phyloP scores from a whole-genome alignment of 2,113 vertebrate genomes.

The Ginglymostoma cirratum region DNA sequence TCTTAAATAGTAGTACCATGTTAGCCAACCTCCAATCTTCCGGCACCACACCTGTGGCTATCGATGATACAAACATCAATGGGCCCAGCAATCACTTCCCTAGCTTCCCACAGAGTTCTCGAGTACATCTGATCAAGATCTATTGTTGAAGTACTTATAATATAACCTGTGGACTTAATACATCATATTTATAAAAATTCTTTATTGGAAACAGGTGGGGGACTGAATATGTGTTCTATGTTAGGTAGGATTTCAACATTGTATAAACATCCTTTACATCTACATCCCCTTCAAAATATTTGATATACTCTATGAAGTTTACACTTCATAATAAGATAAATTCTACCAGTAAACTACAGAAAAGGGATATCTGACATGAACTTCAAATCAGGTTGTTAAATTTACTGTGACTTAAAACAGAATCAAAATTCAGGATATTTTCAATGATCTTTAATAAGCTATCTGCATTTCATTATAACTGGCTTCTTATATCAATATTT shows the following conservation, averaged over 20 bases:
- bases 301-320: not conserved
- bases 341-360: not conserved
- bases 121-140: too few relatives aligned
- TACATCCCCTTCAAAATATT: not conserved
- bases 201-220: not conserved
- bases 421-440: not conserved
- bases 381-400: not conserved
- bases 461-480: not conserved
- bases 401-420: not conserved
- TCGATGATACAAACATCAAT: too few relatives aligned
- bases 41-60: too few relatives aligned
- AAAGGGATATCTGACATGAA: not conserved
- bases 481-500: not conserved
- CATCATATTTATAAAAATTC: not conserved
- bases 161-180: not conserved
- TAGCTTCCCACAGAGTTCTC: too few relatives aligned
- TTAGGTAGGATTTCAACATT: not conserved
- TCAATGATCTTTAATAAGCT: not conserved
- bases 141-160: not conserved
- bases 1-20: too few relatives aligned
- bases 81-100: too few relatives aligned
- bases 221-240: not conserved
- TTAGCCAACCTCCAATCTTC: too few relatives aligned
- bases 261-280: not conserved
- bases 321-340: not conserved